These are phyloP conservation scores for Drosophila fungiperda DNA, from an alignment of 2,888 invertebrate species.

Conservation along the genomic window DNA sequence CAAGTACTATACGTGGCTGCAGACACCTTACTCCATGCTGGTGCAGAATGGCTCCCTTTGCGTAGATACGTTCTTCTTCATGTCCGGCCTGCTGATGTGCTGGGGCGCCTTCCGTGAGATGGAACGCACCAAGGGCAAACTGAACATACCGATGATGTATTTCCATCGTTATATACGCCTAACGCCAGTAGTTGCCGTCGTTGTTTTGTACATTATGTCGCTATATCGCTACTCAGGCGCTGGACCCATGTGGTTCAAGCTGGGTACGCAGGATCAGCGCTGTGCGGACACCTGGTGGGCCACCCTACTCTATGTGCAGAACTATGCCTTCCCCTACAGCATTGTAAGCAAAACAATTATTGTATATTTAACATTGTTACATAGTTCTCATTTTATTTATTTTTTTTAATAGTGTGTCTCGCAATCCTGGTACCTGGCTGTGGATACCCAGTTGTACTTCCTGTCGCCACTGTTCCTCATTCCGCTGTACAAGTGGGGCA, in stretches of 20 bases:
- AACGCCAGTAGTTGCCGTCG: conserved; percentile 86
- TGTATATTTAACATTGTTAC: neutral
- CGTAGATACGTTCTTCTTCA: conserved; percentile 88
- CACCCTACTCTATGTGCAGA: conserved; percentile 86
- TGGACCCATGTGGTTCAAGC: conserved; percentile 86
- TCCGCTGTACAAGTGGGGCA: conserved; percentile 85
- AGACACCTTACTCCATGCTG: conserved; percentile 83
- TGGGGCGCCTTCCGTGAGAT: conserved; percentile 84
- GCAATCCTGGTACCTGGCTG: conserved; percentile 87
- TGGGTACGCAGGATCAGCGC: conserved; percentile 79
- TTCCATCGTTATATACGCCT: conserved; percentile 86
- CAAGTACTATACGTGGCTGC: conserved; percentile 78
- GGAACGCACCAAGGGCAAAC: conserved; percentile 82
- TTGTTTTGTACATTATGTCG: conserved; percentile 86
- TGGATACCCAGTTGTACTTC: conserved; percentile 87
- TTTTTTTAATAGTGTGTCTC: conserved; percentile 85
- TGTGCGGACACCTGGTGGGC: conserved; percentile 86
- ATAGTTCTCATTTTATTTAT: neutral
- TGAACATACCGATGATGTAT: conserved; percentile 84
- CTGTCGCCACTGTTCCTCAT: conserved; percentile 86
- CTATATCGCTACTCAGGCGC: conserved; percentile 86
- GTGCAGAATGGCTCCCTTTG: conserved; percentile 86
- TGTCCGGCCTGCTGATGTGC: conserved; percentile 87
- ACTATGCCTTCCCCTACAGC: conserved; percentile 83
- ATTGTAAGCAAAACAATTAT: conserved; percentile 71